Conservation (phyloP, 2,797 vertebrate species). For the Acestrorhynchus altus region DNA sequence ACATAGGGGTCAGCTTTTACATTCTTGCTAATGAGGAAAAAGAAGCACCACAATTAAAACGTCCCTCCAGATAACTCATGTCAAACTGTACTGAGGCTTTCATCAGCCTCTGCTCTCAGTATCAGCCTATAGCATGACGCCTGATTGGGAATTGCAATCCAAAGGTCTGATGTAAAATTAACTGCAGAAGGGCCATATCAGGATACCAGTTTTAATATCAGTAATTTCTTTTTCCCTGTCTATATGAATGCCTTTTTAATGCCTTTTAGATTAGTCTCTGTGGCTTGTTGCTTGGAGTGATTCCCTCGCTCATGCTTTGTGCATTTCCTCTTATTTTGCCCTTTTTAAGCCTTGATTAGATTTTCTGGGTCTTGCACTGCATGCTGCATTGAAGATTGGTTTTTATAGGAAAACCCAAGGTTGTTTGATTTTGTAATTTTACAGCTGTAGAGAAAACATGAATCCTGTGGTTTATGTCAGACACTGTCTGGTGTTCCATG, state of each 20-base stretch:
- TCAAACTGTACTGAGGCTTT: slow-evolving; percentile 44
- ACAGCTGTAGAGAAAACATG: slow-evolving; percentile 28
- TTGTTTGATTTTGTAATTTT: slow-evolving; percentile 25
- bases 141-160: slow-evolving; percentile 34
- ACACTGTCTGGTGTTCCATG: background rate
- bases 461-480: background rate
- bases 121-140: slow-evolving; percentile 5
- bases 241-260: background rate
- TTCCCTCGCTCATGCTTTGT: background rate
- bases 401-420: background rate
- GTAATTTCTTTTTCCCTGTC: slow-evolving; percentile 9
- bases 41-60: background rate
- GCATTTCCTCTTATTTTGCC: slow-evolving; percentile 19
- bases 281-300: slow-evolving; percentile 1
- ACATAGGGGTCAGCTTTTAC: slow-evolving; percentile 34
- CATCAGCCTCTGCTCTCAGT: slow-evolving; percentile 37
- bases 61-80: slow-evolving; percentile 23
- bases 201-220: slow-evolving; percentile 28
- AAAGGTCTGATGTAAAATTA: slow-evolving; percentile 46
- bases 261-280: slow-evolving; percentile 15
- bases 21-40: slow-evolving; percentile 42
- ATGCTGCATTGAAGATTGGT: background rate
- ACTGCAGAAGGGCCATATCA: slow-evolving; percentile 28
- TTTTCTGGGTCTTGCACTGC: slow-evolving; percentile 11
- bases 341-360: slow-evolving; percentile 15